Base-by-base conservation (phyloP, 2,888 invertebrate genomes). In the Eupithecia abbreviata region DNA sequence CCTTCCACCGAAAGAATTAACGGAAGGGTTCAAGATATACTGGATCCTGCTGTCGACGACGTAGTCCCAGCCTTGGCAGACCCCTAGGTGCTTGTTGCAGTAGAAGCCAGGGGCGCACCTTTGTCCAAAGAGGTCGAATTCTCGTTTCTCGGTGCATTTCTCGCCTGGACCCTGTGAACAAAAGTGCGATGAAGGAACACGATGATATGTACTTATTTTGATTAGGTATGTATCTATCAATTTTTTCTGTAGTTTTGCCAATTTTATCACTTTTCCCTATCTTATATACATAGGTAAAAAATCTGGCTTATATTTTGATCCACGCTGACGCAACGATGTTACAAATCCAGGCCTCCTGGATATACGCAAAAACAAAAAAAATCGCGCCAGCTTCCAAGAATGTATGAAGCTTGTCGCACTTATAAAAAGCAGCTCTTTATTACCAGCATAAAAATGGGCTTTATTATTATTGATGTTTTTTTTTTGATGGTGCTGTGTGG, bases 101-200 rank as follows among this genome's bases (percentile, higher is more conserved):
- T 89, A 87, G 81, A 87, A 92, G 0, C 93, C 93, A 0, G 88
- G 88, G 0, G 91, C 92, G 82, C 94, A 94, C 78, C 89, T 90
- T 80, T 90, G 90, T 0, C 92, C 92, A 78, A 86, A 92, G 4
- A 84, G 82, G 79, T 94, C 92, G 77, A 85, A 85, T 65, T 87
- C 86, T 82, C 89, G 89, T 79, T 92, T 92, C 80, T 90, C 92
- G 1, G 94, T 92, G 84, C 94, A 94, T n/a, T 86, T 85, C 73
- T 94, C 92, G 9, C 89, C 85, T 0, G 92, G 91, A 3, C 93
- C 93, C 93, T 93, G 82, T 47, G 10, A 45, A 51, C 51, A 1
- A 45, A 2, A 13, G 13, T n/a, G n/a, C 6, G 15, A 9, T n/a
- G 15, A 15, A n/a, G 1, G n/a, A 42, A 67, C 3, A 1, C 30